Evolutionary conservation across 2,113 vertebrate genomes (phyloP), one percentile per base, ranked within the genome.

Genomic region (Syngnathoides biaculeatus): DNA sequence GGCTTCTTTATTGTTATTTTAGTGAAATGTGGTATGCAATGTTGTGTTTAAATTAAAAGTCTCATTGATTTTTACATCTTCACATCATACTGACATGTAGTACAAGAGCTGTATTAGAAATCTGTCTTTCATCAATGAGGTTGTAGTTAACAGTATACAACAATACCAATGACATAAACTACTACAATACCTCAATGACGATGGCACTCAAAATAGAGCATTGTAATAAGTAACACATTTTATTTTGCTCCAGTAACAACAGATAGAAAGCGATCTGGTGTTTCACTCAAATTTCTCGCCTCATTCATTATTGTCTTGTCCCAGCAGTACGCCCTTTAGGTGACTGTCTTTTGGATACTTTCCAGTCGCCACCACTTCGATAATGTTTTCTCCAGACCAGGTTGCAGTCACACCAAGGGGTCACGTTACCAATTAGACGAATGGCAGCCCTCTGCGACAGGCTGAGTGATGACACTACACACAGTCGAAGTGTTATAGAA

Each of bases 381-480:
- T 76, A 80, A 87, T 85, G 84, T 67, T 76, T 87, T 89, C 69
- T 80, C 76, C 87, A 89, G 87, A 75, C 78, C 39, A 47, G 42
- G 62, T 64, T 38, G 56, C 58, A 14, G 74, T 65, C 74, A 83
- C 78, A 78, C 58, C 24, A 43, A 79, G 75, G 85, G 64, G 67
- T 90, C 78, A 27, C 9, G 58, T 89, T 86, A 86, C 87, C 88
- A 91, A 89, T 91, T 89, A 91, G 86, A 71, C 68, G 52, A 13
- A 65, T 4, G 61, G 65, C 62, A 39, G 53, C 65, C 69, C 52
- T 69, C 59, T 66, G 75, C 80, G 72, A 81, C 75, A 80, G 77
- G 61, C 74, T 74, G 62, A 71, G 71, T 35, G 61, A 77, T 65
- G 75, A 81, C 87, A 80, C 78, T 73, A 81, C 83, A 77, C 73